These are phyloP conservation scores for Coenonympha glycerion DNA, from an alignment of 2,888 invertebrate genomes.

Conservation along the genomic window DNA sequence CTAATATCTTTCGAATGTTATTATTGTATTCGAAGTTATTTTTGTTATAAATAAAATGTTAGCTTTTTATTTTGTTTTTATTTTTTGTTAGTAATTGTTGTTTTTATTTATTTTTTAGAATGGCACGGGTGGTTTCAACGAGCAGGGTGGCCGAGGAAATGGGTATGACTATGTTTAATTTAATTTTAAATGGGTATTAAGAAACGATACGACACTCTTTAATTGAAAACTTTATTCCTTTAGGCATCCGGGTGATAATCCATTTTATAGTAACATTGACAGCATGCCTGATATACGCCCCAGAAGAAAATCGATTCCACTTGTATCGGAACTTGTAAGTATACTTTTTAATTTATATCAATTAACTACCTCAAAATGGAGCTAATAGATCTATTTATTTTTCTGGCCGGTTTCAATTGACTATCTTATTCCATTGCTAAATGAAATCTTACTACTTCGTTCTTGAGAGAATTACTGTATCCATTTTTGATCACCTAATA, in stretches of 20 bases:
- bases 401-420: constrained; percentile 60
- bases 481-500: too few species aligned
- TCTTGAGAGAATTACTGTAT: too few species aligned
- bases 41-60: constrained; percentile 50
- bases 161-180: constrained; percentile 88
- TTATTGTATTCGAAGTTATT: constrained; percentile 33
- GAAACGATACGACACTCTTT: too few species aligned
- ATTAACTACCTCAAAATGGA: constrained; percentile 39
- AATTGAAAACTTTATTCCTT: constrained; percentile 33
- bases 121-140: constrained; percentile 86
- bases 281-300: constrained; percentile 99
- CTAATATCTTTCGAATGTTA: constrained; percentile 28
- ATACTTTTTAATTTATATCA: constrained; percentile 18
- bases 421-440: constrained; percentile 39
- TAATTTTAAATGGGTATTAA: too few species aligned
- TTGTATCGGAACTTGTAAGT: constrained; percentile 99
- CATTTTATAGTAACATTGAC: constrained; percentile 99
- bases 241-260: constrained; percentile 95
- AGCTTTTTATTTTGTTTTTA: constrained; percentile 47
- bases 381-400: constrained; percentile 46
- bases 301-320: constrained; percentile 96
- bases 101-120: constrained; percentile 86
- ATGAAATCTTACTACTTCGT: too few species aligned
- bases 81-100: constrained; percentile 57
- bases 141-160: constrained; percentile 86